A percentile compares a stretch with the other conserved stretches of the same genome.
These are phyloP conservation scores for Cantharis rufa DNA, from an alignment of 2,888 invertebrate genomes.

Conservation along the genomic window DNA sequence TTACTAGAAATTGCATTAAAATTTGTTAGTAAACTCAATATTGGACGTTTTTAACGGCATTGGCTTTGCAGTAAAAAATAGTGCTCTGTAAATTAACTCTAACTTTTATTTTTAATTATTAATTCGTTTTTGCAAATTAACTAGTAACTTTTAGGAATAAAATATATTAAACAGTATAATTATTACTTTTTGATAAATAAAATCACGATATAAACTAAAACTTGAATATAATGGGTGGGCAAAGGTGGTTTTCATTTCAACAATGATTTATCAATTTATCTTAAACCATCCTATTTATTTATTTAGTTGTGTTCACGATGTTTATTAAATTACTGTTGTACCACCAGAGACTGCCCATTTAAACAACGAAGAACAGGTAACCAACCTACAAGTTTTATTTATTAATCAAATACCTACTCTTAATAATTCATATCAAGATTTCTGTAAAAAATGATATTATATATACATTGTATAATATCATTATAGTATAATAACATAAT, in stretches of 20 bases:
- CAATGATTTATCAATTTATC: conserved; percentile 29
- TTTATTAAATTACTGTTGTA: conserved; percentile 28
- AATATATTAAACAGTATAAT: conserved; percentile 22
- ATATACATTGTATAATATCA: too few relatives aligned
- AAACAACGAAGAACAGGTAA: conserved; percentile 19
- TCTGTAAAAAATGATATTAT: neutral
- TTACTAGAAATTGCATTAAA: too few relatives aligned
- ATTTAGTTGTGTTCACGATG: conserved; percentile 21
- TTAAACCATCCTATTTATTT: conserved; percentile 28
- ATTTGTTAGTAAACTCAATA: too few relatives aligned
- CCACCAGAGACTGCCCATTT: conserved; percentile 24
- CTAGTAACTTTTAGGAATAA: neutral
- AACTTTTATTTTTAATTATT: neutral
- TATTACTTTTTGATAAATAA: conserved; percentile 28
- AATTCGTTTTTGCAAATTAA: neutral
- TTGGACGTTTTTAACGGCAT: neutral
- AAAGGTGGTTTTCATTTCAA: conserved; percentile 31
- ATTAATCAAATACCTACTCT: conserved; percentile 8
- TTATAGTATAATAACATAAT: too few relatives aligned
- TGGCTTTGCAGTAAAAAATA: neutral
- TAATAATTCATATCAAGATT: neutral
- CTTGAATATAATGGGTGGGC: conserved; percentile 30
- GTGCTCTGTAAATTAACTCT: neutral
- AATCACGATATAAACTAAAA: conserved; percentile 27
- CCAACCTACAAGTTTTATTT: conserved; percentile 13